Evolutionary conservation across 1,140 invertebrate species (phyloP).

Genomic region (Bombus impatiens): DNA sequence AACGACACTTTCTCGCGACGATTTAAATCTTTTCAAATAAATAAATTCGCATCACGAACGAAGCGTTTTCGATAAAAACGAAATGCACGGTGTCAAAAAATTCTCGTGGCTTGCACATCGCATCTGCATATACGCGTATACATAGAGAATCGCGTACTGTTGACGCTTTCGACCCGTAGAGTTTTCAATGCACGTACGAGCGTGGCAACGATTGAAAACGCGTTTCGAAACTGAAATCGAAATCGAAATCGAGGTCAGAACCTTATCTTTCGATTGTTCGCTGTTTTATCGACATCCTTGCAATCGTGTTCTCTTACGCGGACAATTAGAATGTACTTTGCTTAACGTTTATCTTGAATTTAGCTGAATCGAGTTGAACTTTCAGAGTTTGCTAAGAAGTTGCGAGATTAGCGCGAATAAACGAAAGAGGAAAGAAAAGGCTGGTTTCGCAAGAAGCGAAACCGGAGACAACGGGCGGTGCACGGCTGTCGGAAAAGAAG

Average conservation of each 20-base stretch:
- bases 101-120: not conserved
- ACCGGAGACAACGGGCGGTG: not conserved
- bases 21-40: not conserved
- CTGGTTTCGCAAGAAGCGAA: not conserved
- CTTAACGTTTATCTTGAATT: not conserved
- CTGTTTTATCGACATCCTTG: not conserved
- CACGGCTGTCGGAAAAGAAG: not conserved
- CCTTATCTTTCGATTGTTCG: not conserved
- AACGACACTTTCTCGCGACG: not conserved
- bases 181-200: slow-evolving; percentile 8
- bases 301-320: not conserved
- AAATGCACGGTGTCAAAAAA: not conserved
- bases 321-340: not conserved
- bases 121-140: not conserved
- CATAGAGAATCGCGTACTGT: not conserved
- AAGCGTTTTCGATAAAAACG: slow-evolving; percentile 24
- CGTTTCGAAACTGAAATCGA: slow-evolving; percentile 20
- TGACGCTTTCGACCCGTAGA: not conserved
- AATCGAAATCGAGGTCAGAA: not conserved
- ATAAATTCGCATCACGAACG: slow-evolving; percentile 38
- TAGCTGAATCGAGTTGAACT: not conserved
- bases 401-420: slow-evolving; percentile 12
- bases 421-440: not conserved
- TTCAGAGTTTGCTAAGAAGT: not conserved
- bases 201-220: slow-evolving; percentile 27